A percentile compares a stretch with the other conserved stretches of the same genome.
These are phyloP conservation scores for Urechis unicinctus DNA, from an alignment of 2,888 invertebrate genomes.

Conservation along the genomic window DNA sequence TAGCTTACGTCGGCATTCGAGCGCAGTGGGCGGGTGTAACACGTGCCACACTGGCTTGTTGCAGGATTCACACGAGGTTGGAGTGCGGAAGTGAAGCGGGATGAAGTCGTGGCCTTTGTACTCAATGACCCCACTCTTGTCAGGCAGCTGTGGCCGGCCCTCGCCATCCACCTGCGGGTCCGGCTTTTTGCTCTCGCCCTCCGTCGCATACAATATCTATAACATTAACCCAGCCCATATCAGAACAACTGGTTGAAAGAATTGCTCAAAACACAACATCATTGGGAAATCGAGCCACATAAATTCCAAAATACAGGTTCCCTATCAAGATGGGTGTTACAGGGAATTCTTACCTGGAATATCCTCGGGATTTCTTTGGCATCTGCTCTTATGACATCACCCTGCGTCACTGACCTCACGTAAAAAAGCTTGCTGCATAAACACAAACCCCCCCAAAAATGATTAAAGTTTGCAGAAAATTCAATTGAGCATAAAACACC, in stretches of 20 bases:
- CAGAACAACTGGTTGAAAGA: too few species aligned
- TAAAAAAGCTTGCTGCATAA: constrained; percentile 88
- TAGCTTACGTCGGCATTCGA: constrained; percentile 82
- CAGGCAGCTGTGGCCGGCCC: constrained; percentile 14
- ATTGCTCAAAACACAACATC: too few species aligned
- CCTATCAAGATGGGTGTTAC: too few species aligned
- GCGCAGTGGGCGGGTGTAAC: constrained; percentile 93
- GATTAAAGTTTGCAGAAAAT: too few species aligned
- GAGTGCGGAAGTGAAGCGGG: constrained; percentile 94
- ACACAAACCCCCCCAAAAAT: too few species aligned
- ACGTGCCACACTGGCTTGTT: constrained; percentile 95
- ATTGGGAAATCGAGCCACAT: too few species aligned
- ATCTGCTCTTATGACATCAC: constrained; percentile 97
- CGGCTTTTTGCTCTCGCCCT: constrained; percentile 68
- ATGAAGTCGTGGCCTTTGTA: constrained; percentile 94
- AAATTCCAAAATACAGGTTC: too few species aligned
- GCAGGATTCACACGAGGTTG: constrained; percentile 96
- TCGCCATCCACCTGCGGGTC: constrained; percentile 39
- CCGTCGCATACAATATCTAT: constrained; percentile 84
- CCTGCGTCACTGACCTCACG: constrained; percentile 95
- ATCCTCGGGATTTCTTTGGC: constrained; percentile 98
- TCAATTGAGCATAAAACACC: too few species aligned
- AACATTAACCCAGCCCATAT: too few species aligned
- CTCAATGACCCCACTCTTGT: constrained; percentile 53
- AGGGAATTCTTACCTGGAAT: constrained; percentile 63